Percentiles rank a stretch among this genome's conserved stretches.
phyloP scores from a whole-genome alignment of 2,888 invertebrate species.

The Hermaeophaga mercurialis region DNA sequence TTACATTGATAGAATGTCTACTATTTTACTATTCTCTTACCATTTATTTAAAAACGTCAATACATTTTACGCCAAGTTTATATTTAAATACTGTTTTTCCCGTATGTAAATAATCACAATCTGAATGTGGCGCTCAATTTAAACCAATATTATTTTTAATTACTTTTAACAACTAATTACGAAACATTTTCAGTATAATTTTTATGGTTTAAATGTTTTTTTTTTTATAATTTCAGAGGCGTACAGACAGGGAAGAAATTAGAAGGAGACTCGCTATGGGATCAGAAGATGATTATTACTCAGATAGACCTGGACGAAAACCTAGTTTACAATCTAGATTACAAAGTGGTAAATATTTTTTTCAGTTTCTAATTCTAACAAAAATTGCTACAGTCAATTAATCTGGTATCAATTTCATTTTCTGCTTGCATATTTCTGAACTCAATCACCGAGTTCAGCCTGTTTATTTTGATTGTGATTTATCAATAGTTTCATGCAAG shows the following conservation, averaged over 20 bases:
- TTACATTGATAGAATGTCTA: too few relatives aligned
- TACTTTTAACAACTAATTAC: too few relatives aligned
- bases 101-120: too few relatives aligned
- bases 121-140: too few relatives aligned
- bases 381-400: too few relatives aligned
- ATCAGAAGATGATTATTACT: constrained; percentile 73
- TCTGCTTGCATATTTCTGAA: constrained; percentile 2
- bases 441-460: not conserved
- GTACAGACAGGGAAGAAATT: constrained; percentile 92
- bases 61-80: too few relatives aligned
- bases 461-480: not conserved
- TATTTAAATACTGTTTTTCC: too few relatives aligned
- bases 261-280: constrained; percentile 86
- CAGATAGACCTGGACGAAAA: constrained; percentile 77
- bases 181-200: too few relatives aligned
- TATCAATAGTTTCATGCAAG: not conserved
- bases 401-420: constrained; percentile 9
- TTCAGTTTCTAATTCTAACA: not conserved
- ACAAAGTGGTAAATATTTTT: constrained; percentile 71
- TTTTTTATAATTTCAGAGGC: constrained; percentile 67
- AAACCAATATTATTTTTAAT: too few relatives aligned
- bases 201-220: not conserved
- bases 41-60: too few relatives aligned
- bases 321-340: constrained; percentile 86
- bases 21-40: too few relatives aligned